These are phyloP conservation scores for Danionella dracula DNA, from an alignment of 2,797 vertebrate genomes.

Conservation along the genomic window DNA sequence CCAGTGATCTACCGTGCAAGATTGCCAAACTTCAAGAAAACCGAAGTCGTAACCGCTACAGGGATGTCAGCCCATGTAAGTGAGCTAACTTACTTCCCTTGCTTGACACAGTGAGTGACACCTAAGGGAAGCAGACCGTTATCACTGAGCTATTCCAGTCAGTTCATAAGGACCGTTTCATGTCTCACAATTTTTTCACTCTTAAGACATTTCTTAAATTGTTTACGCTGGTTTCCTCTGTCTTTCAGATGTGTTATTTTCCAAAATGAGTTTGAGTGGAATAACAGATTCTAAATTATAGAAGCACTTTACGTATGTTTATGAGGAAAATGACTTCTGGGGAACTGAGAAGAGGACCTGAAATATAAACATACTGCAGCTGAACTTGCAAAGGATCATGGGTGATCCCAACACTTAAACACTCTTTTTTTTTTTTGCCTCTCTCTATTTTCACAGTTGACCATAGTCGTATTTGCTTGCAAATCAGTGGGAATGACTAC, in stretches of 20 bases:
- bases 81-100: slow-evolving; percentile 44
- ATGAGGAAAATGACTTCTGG: slow-evolving; percentile 7
- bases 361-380: slow-evolving; percentile 40
- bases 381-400: slow-evolving; percentile 33
- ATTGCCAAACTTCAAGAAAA: slow-evolving; percentile 92
- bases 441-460: slow-evolving; percentile 78
- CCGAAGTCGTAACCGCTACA: slow-evolving; percentile 95
- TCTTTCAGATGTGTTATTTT: slow-evolving; percentile 40
- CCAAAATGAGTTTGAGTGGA: too few species aligned
- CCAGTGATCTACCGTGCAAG: slow-evolving; percentile 94
- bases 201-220: slow-evolving; percentile 14
- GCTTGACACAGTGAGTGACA: slow-evolving; percentile 15
- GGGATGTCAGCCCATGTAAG: slow-evolving; percentile 99
- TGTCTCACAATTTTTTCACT: slow-evolving; percentile 5
- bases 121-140: slow-evolving; percentile 17
- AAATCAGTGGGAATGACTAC: slow-evolving; percentile 89
- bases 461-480: slow-evolving; percentile 94
- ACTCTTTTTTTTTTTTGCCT: too few species aligned
- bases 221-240: slow-evolving; percentile 55
- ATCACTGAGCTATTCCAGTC: slow-evolving; percentile 18
- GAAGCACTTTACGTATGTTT: too few species aligned
- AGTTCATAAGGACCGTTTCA: slow-evolving; percentile 19
- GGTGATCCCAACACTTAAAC: background rate
- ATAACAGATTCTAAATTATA: too few species aligned
- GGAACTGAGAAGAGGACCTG: slow-evolving; percentile 46